Conservation (phyloP, 2,797 vertebrate genomes). For the Sciurus vulgaris region DNA sequence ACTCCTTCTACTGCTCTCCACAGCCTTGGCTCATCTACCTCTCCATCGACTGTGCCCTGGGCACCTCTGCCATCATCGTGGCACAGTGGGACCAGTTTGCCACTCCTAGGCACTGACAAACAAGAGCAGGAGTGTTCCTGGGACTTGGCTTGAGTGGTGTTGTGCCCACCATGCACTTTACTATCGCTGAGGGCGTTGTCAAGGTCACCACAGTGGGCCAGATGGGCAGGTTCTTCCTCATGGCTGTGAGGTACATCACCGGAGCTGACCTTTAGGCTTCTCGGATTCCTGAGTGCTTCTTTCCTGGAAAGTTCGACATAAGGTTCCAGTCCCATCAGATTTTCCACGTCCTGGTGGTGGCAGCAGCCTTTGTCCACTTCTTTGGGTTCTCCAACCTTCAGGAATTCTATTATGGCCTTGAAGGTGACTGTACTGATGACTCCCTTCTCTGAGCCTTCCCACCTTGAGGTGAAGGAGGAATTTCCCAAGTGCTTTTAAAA, state of each 20-base stretch:
- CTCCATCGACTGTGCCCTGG: constrained; percentile 97
- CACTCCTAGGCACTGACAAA: constrained; percentile 97
- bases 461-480: no score
- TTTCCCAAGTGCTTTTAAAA: no score
- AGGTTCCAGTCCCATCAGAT: constrained; percentile 97
- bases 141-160: no score
- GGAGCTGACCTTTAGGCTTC: no score
- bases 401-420: constrained; percentile 96
- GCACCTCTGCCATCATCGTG: constrained; percentile 97
- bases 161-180: no score
- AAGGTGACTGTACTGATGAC: constrained; percentile 95
- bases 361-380: constrained; percentile 96
- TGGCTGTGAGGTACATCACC: no score
- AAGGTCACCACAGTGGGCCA: no score
- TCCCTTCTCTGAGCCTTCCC: no score
- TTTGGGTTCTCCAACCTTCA: constrained; percentile 98
- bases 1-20: constrained; percentile 99
- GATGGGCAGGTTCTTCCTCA: no score
- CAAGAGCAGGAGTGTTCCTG: constrained; percentile 91
- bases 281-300: no score
- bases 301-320: no score
- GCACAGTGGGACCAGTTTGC: constrained; percentile 99
- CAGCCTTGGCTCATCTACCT: constrained; percentile 99
- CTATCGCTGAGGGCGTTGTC: no score
- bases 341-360: constrained; percentile 97